A percentile compares a stretch with the other conserved stretches of the same genome.
These are phyloP conservation scores for Bombyx mori DNA, from an alignment of 1,140 invertebrate genomes.

Conservation along the genomic window DNA sequence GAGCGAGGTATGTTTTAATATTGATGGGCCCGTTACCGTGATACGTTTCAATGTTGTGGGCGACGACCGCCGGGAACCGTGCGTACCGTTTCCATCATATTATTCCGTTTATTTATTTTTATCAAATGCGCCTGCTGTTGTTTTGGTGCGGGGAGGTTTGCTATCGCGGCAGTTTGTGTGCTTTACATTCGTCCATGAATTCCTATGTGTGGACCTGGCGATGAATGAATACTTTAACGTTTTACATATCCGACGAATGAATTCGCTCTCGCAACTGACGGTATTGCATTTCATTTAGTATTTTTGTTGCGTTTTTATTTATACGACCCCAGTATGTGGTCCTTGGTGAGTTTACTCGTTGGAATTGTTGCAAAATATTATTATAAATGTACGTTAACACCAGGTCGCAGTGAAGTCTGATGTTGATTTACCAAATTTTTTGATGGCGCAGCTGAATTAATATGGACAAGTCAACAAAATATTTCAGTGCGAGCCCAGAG, in stretches of 20 bases:
- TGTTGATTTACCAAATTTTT: slow-evolving; percentile 6
- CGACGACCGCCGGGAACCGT: slow-evolving; percentile 10
- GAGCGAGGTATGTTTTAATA: slow-evolving; percentile 20
- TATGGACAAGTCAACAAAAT: background rate
- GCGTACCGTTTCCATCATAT: slow-evolving; percentile 29
- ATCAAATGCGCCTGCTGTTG: slow-evolving; percentile 61
- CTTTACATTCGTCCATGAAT: slow-evolving; percentile 62
- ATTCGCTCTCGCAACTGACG: slow-evolving; percentile 53
- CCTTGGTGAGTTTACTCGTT: slow-evolving; percentile 26
- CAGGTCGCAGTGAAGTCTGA: slow-evolving; percentile 2
- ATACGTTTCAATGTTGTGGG: slow-evolving; percentile 31
- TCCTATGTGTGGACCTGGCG: slow-evolving; percentile 51
- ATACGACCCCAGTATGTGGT: slow-evolving; percentile 23
- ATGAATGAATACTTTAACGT: slow-evolving; percentile 69
- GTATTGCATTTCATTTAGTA: slow-evolving; percentile 54
- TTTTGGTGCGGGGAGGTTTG: slow-evolving; percentile 60
- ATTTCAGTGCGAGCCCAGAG: background rate
- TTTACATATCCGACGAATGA: slow-evolving; percentile 69
- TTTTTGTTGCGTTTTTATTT: slow-evolving; percentile 61
- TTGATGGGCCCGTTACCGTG: slow-evolving; percentile 24
- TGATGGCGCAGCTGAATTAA: slow-evolving; percentile 8
- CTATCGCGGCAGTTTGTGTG: slow-evolving; percentile 57
- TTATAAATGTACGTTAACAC: slow-evolving; percentile 19
- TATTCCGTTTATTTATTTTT: slow-evolving; percentile 68
- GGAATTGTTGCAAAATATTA: slow-evolving; percentile 34